These are phyloP conservation scores for Acropora yongei DNA, from an alignment of 64 coral and sea anemone species.

Conservation along the genomic window DNA sequence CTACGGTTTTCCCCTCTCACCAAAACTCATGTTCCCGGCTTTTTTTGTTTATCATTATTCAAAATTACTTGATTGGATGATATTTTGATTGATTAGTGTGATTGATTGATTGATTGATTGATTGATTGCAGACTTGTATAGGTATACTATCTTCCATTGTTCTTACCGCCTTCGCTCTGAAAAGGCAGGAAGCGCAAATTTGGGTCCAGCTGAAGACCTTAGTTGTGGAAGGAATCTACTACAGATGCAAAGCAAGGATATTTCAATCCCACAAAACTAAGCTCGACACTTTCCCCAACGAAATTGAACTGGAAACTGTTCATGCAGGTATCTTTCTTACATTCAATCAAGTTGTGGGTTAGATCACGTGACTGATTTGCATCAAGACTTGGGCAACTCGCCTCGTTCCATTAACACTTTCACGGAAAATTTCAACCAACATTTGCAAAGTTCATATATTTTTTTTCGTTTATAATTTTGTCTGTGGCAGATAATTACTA, in stretches of 20 bases:
- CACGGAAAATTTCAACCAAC: too few relatives aligned
- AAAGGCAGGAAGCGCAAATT: slow-evolving; percentile 71
- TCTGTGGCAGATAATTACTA: too few relatives aligned
- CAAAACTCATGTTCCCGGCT: too few relatives aligned
- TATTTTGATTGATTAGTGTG: too few relatives aligned
- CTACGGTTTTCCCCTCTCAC: too few relatives aligned
- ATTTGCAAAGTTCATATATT: too few relatives aligned
- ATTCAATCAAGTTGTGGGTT: background rate
- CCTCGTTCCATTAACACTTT: too few relatives aligned
- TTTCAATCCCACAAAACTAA: background rate
- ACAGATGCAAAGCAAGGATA: background rate
- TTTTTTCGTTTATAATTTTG: too few relatives aligned
- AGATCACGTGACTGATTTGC: too few relatives aligned
- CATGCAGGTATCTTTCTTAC: slow-evolving; percentile 7
- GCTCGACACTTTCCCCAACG: background rate
- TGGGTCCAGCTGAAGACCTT: slow-evolving; percentile 61
- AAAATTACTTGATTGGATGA: too few relatives aligned
- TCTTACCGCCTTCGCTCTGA: slow-evolving; percentile 76
- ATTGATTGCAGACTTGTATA: slow-evolving; percentile 71
- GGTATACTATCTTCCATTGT: slow-evolving; percentile 70
- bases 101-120: background rate
- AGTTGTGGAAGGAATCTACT: background rate
- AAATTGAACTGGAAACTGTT: background rate
- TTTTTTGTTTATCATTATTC: too few relatives aligned
- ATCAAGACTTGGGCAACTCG: too few relatives aligned